These are phyloP conservation scores for Salvelinus namaycush DNA, from an alignment of 2,113 vertebrate genomes.

Conservation along the genomic window DNA sequence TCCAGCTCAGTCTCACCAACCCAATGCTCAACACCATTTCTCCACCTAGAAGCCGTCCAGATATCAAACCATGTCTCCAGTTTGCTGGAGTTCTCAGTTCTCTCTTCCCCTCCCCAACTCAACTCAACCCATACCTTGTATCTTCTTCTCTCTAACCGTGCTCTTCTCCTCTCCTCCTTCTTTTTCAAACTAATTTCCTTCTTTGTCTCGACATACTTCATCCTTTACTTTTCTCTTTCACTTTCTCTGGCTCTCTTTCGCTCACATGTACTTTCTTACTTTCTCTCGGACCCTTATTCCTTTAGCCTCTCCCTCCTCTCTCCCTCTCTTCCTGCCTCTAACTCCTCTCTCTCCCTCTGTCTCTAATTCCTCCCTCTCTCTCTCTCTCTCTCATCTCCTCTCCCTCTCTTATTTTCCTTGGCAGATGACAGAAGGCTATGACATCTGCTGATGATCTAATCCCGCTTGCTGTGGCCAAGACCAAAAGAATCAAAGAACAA, in stretches of 20 bases:
- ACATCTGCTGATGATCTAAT: conserved; percentile 57
- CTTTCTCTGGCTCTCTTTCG: background rate
- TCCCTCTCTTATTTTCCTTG: background rate
- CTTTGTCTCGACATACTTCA: background rate
- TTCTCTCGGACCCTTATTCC: background rate
- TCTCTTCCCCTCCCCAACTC: background rate
- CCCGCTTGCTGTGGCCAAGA: conserved; percentile 25
- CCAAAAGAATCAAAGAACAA: conserved; percentile 39
- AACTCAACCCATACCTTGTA: background rate
- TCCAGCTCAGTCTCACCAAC: background rate
- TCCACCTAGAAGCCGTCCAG: background rate
- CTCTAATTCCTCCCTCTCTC: background rate
- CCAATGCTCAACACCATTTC: background rate
- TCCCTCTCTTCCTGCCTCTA: too few relatives aligned
- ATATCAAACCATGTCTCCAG: background rate
- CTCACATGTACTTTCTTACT: background rate
- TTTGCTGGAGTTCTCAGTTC: background rate
- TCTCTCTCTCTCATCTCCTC: background rate
- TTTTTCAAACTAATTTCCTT: background rate
- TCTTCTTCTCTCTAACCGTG: background rate
- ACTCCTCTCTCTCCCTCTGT: too few relatives aligned
- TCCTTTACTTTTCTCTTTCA: background rate
- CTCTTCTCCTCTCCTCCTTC: too few relatives aligned
- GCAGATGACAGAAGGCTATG: conserved; percentile 35
- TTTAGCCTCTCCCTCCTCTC: too few relatives aligned